A percentile compares a stretch with the other conserved stretches of the same genome.
Conservation (phyloP, 2,113 vertebrate genomes). For the Cinclus cinclus region DNA sequence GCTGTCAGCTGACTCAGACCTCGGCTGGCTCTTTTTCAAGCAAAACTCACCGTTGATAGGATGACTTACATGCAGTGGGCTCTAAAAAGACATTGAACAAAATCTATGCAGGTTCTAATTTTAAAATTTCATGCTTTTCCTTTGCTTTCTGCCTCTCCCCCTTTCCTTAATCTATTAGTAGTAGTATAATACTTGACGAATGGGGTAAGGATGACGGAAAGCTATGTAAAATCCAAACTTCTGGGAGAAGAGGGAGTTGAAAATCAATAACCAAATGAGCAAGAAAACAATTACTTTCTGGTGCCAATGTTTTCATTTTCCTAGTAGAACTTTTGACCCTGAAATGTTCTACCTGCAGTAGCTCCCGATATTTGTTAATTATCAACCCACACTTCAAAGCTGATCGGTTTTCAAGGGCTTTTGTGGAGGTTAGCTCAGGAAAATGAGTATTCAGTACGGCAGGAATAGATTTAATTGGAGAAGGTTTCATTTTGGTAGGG, state of each 20-base stretch:
- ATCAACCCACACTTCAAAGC: slow-evolving; percentile 60
- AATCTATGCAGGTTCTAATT: neutral
- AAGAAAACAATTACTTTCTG: slow-evolving; percentile 57
- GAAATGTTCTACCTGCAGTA: slow-evolving; percentile 50
- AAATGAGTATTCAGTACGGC: slow-evolving; percentile 29
- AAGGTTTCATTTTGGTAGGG: slow-evolving; percentile 22
- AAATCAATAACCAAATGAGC: slow-evolving; percentile 45
- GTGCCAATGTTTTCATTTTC: slow-evolving; percentile 51
- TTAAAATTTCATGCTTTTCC: neutral
- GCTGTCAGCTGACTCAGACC: neutral
- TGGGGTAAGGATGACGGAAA: neutral
- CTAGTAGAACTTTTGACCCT: slow-evolving; percentile 54
- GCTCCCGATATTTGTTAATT: slow-evolving; percentile 61
- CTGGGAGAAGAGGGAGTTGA: neutral
- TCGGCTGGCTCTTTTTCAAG: neutral
- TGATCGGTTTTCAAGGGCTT: slow-evolving; percentile 39
- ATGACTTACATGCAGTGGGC: neutral
- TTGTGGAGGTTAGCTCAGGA: slow-evolving; percentile 49
- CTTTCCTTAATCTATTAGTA: neutral
- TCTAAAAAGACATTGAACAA: neutral
- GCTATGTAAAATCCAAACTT: neutral
- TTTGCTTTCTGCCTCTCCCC: neutral
- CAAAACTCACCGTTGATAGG: neutral
- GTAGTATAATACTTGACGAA: neutral
- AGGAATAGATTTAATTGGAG: slow-evolving; percentile 55